Evolutionary conservation across 2,888 invertebrate species (phyloP).

Genomic region (Frankliniella fusca): DNA sequence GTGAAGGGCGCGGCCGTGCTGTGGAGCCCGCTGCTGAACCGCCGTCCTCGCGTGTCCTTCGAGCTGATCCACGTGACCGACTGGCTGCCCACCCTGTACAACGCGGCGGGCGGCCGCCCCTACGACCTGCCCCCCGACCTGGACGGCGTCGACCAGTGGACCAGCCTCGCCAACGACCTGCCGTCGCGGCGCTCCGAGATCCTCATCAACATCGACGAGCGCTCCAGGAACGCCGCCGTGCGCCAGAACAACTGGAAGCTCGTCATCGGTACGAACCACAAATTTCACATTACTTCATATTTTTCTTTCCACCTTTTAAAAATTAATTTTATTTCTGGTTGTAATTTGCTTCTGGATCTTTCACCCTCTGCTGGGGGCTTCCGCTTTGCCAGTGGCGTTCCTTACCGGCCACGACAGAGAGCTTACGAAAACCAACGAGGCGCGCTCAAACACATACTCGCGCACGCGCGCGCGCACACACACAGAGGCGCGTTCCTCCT

Average conservation of each 20-base stretch:
- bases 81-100: slow-evolving; percentile 80
- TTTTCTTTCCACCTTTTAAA: no score
- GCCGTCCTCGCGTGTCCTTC: slow-evolving; percentile 58
- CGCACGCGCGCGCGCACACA: no score
- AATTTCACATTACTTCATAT: not conserved
- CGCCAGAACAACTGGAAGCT: slow-evolving; percentile 51
- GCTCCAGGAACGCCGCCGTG: slow-evolving; percentile 49
- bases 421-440: no score
- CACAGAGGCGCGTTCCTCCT: no score
- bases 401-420: no score
- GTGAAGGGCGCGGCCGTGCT: slow-evolving; percentile 60
- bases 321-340: no score
- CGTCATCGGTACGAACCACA: slow-evolving; percentile 48
- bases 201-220: slow-evolving; percentile 67
- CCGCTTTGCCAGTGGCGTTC: no score
- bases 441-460: no score
- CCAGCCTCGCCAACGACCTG: slow-evolving; percentile 54
- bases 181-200: slow-evolving; percentile 58
- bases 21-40: slow-evolving; percentile 67
- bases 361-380: no score
- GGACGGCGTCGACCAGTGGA: slow-evolving; percentile 68
- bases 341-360: no score
- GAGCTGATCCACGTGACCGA: slow-evolving; percentile 77
- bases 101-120: slow-evolving; percentile 51
- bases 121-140: slow-evolving; percentile 46